Base-by-base conservation (phyloP, 2,113 vertebrate species). In the Spheniscus mendiculus region DNA sequence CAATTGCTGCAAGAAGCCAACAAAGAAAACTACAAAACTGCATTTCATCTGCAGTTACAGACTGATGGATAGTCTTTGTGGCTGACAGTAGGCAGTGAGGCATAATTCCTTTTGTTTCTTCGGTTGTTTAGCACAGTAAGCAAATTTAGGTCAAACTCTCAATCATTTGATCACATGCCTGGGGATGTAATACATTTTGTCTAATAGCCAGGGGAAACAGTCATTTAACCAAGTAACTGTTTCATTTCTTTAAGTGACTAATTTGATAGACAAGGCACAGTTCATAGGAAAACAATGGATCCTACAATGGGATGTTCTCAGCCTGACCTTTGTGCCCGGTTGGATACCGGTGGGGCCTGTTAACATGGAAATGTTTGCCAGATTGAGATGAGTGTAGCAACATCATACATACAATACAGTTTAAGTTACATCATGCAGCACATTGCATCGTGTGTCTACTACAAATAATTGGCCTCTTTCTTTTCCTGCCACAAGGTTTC, bases 81-180 rank as follows among this genome's bases (percentile, higher is more conserved):
- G 85, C 74, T 96, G 83, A 91, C 85, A 89, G 86, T 74, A 95
- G 78, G 72, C 87, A 96, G 56, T 44, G 85, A 95, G 69, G 82
- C 27, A 1, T 76, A 78, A 86, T 94, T 93, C 53, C 78, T 90
- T 87, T 89, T 96, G 83, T 81, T 58, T 77, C 62, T 91, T 62
- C 38, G 50, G 55, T 94, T 83, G 63, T 94, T 94, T 87, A 93
- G 87, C 65, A 13, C 52, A 92, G 89, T 76, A 94, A 93, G 88
- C 80, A 90, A 94, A 96, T 96, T 88, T 95, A 96, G 96, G 91
- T 97, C 94, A 96, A 90, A 87, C 62, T 94, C 82, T 94, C 82
- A 52, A 77, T 76, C 83, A 69, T 90, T 95, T 95, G 84, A 93
- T 92, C 84, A 52, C 52, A 52, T 73, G 80, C 92, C 85, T 93